These are phyloP conservation scores for Meandrusa payeni DNA, from an alignment of 2,888 invertebrate genomes.

Conservation along the genomic window DNA sequence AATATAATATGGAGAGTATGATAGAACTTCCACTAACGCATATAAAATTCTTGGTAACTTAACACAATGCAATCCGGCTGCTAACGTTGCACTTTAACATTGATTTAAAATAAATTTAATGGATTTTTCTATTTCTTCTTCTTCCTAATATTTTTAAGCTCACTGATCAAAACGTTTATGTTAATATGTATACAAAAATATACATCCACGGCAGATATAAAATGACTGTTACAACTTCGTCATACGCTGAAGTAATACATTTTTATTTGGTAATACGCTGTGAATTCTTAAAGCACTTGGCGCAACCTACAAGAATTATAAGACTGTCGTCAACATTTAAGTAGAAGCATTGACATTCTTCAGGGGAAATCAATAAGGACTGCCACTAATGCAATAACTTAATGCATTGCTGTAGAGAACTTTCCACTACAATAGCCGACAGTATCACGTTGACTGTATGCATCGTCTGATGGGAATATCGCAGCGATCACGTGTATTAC, in stretches of 20 bases:
- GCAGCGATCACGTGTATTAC: no score
- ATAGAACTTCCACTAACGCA: no score
- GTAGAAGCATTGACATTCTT: neutral
- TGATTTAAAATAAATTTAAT: no score
- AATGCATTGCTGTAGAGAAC: neutral
- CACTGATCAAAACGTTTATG: no score
- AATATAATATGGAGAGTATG: no score
- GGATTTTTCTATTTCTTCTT: no score
- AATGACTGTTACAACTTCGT: constrained; percentile 22
- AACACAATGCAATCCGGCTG: no score
- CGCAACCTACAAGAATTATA: neutral
- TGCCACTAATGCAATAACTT: neutral
- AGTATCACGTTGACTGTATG: neutral
- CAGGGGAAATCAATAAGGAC: constrained; percentile 1
- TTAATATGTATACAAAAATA: no score
- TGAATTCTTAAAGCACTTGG: neutral
- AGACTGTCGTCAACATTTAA: neutral
- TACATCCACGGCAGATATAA: no score
- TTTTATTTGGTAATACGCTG: neutral
- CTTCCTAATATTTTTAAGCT: no score
- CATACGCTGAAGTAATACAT: neutral
- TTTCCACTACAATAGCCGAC: neutral
- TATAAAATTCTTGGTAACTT: no score
- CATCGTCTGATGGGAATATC: neutral
- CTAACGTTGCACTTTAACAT: no score